Evolutionary conservation across 2,888 invertebrate species (phyloP).

Genomic region (Volucella bombylans): DNA sequence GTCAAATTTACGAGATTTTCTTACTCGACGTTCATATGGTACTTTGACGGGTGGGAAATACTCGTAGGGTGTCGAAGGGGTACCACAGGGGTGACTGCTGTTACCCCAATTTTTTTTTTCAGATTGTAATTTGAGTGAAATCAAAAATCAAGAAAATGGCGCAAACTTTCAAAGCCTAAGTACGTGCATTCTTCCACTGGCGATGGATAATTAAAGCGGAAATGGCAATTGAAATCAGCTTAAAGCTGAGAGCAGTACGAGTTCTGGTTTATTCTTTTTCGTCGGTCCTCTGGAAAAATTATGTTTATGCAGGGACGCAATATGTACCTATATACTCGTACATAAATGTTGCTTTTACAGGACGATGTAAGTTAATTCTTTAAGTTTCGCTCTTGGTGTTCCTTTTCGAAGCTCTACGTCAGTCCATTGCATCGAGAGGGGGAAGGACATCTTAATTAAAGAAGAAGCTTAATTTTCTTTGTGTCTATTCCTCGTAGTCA

Average conservation of each 20-base stretch:
- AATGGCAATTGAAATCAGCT: constrained; percentile 63
- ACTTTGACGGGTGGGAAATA: background rate
- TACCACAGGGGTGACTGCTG: background rate
- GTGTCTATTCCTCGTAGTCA: constrained; percentile 60
- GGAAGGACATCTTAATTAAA: constrained; percentile 61
- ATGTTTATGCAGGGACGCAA: constrained; percentile 40
- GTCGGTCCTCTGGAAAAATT: constrained; percentile 22
- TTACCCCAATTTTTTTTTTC: constrained; percentile 14
- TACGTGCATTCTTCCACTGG: constrained; percentile 24
- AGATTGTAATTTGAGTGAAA: constrained; percentile 48
- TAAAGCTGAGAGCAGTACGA: constrained; percentile 29
- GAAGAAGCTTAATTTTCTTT: constrained; percentile 72
- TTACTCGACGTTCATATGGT: background rate
- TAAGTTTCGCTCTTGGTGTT: constrained; percentile 35
- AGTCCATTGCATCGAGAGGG: constrained; percentile 42
- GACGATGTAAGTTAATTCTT: constrained; percentile 49
- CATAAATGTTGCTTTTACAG: background rate
- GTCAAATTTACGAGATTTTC: constrained; percentile 30
- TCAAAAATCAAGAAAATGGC: constrained; percentile 48
- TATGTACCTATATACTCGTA: constrained; percentile 37
- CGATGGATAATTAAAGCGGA: constrained; percentile 42
- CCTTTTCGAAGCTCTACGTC: constrained; percentile 19
- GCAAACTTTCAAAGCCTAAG: constrained; percentile 32
- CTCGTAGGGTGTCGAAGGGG: too few relatives aligned
- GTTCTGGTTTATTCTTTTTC: constrained; percentile 11